phyloP scores from a whole-genome alignment of 2,888 invertebrate genomes.

The Pelosia muscerda region DNA sequence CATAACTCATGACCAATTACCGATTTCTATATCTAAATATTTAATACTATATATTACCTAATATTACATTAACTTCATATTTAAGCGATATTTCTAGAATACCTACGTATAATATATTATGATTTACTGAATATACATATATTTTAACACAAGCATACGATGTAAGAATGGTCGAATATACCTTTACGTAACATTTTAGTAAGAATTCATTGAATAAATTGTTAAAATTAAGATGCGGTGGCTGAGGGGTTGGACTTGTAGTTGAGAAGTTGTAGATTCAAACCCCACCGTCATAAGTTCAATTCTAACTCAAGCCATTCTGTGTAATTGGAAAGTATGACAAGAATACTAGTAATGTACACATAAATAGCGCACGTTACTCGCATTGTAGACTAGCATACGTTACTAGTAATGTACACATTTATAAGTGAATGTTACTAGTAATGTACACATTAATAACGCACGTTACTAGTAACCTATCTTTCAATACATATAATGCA shows the following conservation, averaged over 20 bases:
- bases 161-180: slow-evolving; percentile 46
- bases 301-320: not conserved
- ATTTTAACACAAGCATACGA: slow-evolving; percentile 42
- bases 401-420: not conserved
- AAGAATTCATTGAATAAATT: not conserved
- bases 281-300: not conserved
- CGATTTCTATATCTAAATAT: slow-evolving; percentile 44
- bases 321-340: not conserved
- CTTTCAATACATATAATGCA: not conserved
- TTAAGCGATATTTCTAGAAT: slow-evolving; percentile 49
- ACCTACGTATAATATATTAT: slow-evolving; percentile 41
- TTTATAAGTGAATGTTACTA: not conserved
- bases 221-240: not conserved
- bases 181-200: slow-evolving; percentile 31
- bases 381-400: no score
- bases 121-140: slow-evolving; percentile 54
- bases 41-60: slow-evolving; percentile 53
- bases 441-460: not conserved
- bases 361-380: not conserved
- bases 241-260: not conserved
- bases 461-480: not conserved
- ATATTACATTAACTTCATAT: slow-evolving; percentile 52
- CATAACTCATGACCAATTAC: slow-evolving; percentile 38
- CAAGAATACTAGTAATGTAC: not conserved
- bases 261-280: not conserved